Percentiles rank a stretch among this genome's conserved stretches.
Conservation (phyloP, 2,888 invertebrate genomes). For the Philereme transversata region DNA sequence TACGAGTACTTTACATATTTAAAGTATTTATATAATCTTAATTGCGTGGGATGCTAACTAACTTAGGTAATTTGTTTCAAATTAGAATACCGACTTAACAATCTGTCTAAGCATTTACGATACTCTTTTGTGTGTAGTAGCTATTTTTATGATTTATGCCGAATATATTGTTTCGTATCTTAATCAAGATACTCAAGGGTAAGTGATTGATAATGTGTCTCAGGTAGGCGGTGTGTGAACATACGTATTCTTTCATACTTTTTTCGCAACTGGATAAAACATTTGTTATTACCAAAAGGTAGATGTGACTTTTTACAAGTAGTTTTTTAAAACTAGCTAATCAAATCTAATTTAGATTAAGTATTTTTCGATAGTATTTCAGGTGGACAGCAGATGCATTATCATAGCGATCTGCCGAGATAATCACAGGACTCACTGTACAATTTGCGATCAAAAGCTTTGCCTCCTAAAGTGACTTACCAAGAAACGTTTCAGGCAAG, state of each 20-base stretch:
- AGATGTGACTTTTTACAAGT: no score
- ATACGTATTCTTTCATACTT: no score
- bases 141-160: constrained; percentile 8
- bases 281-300: no score
- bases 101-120: neutral
- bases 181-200: neutral
- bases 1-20: constrained; percentile 1
- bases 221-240: neutral
- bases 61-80: neutral
- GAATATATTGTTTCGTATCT: neutral
- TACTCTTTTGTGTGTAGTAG: neutral
- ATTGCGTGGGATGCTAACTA: neutral
- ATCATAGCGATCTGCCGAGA: constrained; percentile 18
- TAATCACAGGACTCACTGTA: constrained; percentile 11
- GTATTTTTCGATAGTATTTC: neutral
- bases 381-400: constrained; percentile 15
- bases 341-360: no score
- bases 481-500: neutral
- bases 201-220: neutral
- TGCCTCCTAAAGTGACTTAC: neutral
- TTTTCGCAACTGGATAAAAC: neutral
- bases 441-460: constrained; percentile 1
- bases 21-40: neutral
- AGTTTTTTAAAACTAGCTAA: no score
- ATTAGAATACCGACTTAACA: constrained; percentile 8